phyloP scores from a whole-genome alignment of 2,888 invertebrate species.

The Mesorhabditis belari region DNA sequence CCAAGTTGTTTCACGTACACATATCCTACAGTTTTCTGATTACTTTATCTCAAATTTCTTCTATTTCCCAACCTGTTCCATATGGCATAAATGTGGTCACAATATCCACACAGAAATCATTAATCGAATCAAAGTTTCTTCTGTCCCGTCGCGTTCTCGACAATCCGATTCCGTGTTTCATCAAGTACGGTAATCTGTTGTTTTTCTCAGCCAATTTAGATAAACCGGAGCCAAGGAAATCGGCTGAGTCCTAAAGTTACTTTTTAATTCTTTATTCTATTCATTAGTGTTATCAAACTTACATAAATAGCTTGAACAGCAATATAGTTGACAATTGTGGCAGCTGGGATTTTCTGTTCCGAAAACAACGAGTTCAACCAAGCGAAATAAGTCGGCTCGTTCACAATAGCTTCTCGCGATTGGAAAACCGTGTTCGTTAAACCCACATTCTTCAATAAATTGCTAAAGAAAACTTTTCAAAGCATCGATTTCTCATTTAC shows the following conservation, averaged over 20 bases:
- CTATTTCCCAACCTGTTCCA: slow-evolving; percentile 29
- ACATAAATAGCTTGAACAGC: slow-evolving; percentile 10
- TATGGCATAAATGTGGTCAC: slow-evolving; percentile 41
- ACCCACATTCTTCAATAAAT: too few relatives aligned
- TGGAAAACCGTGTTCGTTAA: too few relatives aligned
- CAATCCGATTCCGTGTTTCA: slow-evolving; percentile 20
- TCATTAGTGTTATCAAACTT: too few relatives aligned
- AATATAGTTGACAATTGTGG: slow-evolving; percentile 37
- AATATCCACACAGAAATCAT: slow-evolving; percentile 27
- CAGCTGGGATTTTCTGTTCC: slow-evolving; percentile 10
- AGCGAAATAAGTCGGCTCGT: slow-evolving; percentile 38
- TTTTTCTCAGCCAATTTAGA: slow-evolving; percentile 5
- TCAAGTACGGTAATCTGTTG: slow-evolving; percentile 24
- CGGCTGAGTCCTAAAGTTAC: slow-evolving; percentile 12
- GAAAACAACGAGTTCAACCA: slow-evolving; percentile 38
- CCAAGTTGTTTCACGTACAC: slow-evolving; percentile 35
- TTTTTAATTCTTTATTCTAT: too few relatives aligned
- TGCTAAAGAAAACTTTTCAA: too few relatives aligned
- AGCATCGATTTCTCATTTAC: neutral
- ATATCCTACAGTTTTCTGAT: slow-evolving; percentile 31
- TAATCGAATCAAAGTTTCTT: slow-evolving; percentile 10
- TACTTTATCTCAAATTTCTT: too few relatives aligned
- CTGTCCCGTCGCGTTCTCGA: slow-evolving; percentile 11
- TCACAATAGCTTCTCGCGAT: slow-evolving; percentile 26
- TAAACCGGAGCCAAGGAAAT: slow-evolving; percentile 17